phyloP scores from a whole-genome alignment of 2,113 vertebrate species.

The Lipotes vexillifer region DNA sequence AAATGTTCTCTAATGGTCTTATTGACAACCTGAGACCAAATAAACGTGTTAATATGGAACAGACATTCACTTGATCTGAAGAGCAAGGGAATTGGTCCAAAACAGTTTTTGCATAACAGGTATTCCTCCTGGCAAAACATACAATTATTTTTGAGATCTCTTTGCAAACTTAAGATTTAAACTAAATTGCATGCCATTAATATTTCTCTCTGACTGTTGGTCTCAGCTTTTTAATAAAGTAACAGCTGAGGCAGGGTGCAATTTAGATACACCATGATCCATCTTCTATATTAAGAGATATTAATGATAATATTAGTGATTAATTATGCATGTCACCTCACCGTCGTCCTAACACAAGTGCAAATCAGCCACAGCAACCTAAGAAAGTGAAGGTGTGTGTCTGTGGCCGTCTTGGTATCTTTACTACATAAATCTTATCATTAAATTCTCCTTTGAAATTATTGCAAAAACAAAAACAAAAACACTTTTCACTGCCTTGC shows the following conservation, averaged over 20 bases:
- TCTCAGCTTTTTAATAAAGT: slow-evolving; percentile 77
- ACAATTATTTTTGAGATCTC: slow-evolving; percentile 75
- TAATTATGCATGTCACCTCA: slow-evolving; percentile 79
- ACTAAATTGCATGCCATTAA: slow-evolving; percentile 79
- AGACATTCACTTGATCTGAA: slow-evolving; percentile 66
- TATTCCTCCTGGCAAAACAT: slow-evolving; percentile 71
- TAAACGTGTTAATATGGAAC: slow-evolving; percentile 52
- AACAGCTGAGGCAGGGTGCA: slow-evolving; percentile 74
- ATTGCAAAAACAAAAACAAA: background rate
- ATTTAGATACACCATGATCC: slow-evolving; percentile 72
- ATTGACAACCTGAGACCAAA: slow-evolving; percentile 46
- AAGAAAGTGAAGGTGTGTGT: slow-evolving; percentile 14
- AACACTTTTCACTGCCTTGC: background rate
- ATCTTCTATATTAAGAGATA: slow-evolving; percentile 74
- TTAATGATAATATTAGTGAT: slow-evolving; percentile 81
- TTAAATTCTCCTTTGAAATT: slow-evolving; percentile 44
- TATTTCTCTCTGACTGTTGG: slow-evolving; percentile 63
- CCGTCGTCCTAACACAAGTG: slow-evolving; percentile 68
- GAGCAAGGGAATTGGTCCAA: slow-evolving; percentile 62
- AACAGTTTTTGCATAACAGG: slow-evolving; percentile 72
- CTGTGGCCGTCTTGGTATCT: background rate
- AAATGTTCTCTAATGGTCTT: slow-evolving; percentile 16
- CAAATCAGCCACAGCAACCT: slow-evolving; percentile 44
- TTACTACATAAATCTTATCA: slow-evolving; percentile 19
- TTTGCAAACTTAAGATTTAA: slow-evolving; percentile 76